Evolutionary conservation across 2,888 invertebrate species (phyloP).

Genomic region (Macropis europaea): DNA sequence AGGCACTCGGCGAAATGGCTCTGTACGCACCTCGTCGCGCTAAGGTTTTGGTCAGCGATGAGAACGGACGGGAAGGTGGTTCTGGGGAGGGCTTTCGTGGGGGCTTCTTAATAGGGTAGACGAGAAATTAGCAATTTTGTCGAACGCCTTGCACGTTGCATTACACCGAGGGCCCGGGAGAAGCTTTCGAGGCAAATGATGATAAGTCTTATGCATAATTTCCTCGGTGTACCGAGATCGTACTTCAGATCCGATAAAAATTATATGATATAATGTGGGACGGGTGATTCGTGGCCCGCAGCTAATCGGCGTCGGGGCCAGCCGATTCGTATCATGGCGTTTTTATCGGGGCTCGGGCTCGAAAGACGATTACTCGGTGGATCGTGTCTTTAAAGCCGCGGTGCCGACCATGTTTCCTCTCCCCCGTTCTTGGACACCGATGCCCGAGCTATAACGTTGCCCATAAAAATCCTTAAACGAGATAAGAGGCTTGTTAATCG

Average conservation of each 20-base stretch:
- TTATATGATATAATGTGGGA: slow-evolving; percentile 68
- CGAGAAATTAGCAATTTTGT: slow-evolving; percentile 40
- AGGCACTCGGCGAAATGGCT: not conserved
- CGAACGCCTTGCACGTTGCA: not conserved
- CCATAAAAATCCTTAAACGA: slow-evolving; percentile 68
- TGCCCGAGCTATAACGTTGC: slow-evolving; percentile 60
- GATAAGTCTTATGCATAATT: slow-evolving; percentile 66
- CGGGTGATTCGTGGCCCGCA: slow-evolving; percentile 68
- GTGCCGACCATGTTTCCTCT: slow-evolving; percentile 50
- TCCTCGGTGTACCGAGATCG: slow-evolving; percentile 68
- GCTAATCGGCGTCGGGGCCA: slow-evolving; percentile 69
- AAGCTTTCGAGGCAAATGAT: slow-evolving; percentile 63
- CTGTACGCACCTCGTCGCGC: slow-evolving; percentile 14
- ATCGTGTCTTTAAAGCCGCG: slow-evolving; percentile 64
- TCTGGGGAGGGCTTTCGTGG: too few relatives aligned
- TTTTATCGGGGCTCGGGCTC: slow-evolving; percentile 62
- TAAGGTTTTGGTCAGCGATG: slow-evolving; percentile 7
- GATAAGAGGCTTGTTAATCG: slow-evolving; percentile 71
- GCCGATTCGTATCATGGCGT: slow-evolving; percentile 73
- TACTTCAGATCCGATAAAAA: slow-evolving; percentile 74
- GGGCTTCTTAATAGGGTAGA: slow-evolving; percentile 19
- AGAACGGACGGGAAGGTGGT: too few relatives aligned
- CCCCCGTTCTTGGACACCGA: slow-evolving; percentile 53
- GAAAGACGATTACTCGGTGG: slow-evolving; percentile 62
- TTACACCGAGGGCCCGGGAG: slow-evolving; percentile 21